Percentiles rank a stretch among this genome's conserved stretches.
These are phyloP conservation scores for Parelbella ahira DNA, from an alignment of 2,888 invertebrate genomes.

Conservation along the genomic window DNA sequence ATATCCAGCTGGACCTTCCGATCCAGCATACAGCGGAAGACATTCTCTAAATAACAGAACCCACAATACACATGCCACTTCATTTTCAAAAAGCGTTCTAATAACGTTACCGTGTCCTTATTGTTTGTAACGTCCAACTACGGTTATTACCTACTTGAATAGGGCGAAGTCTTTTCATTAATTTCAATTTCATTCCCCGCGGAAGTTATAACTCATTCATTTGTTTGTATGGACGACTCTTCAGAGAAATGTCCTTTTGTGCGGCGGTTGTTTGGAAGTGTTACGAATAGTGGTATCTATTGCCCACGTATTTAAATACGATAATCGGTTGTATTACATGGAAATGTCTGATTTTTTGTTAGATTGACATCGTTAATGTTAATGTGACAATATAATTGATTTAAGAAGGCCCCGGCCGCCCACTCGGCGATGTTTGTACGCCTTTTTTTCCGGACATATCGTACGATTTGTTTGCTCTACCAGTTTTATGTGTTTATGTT, in stretches of 20 bases:
- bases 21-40: too few relatives aligned
- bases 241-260: constrained; percentile 32
- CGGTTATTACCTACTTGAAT: constrained; percentile 22
- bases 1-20: too few relatives aligned
- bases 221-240: constrained; percentile 35
- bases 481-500: constrained; percentile 19
- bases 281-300: constrained; percentile 8
- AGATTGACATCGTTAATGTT: constrained; percentile 34
- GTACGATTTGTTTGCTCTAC: constrained; percentile 22
- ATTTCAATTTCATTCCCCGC: constrained; percentile 31
- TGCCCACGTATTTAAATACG: constrained; percentile 4
- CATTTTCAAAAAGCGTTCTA: constrained; percentile 2
- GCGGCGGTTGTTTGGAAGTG: constrained; percentile 29
- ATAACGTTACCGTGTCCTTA: constrained; percentile 8
- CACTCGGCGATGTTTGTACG: constrained; percentile 27
- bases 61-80: background rate
- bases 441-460: constrained; percentile 19
- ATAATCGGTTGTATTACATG: constrained; percentile 8
- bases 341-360: constrained; percentile 28
- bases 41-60: too few relatives aligned
- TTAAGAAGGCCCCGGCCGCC: constrained; percentile 35
- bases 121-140: background rate
- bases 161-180: constrained; percentile 26
- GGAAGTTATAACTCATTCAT: constrained; percentile 49
- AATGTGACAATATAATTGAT: constrained; percentile 40